A percentile compares a stretch with the other conserved stretches of the same genome.
Conservation (phyloP, 2,888 invertebrate genomes). For the Chaetogeoica ovagalla region DNA sequence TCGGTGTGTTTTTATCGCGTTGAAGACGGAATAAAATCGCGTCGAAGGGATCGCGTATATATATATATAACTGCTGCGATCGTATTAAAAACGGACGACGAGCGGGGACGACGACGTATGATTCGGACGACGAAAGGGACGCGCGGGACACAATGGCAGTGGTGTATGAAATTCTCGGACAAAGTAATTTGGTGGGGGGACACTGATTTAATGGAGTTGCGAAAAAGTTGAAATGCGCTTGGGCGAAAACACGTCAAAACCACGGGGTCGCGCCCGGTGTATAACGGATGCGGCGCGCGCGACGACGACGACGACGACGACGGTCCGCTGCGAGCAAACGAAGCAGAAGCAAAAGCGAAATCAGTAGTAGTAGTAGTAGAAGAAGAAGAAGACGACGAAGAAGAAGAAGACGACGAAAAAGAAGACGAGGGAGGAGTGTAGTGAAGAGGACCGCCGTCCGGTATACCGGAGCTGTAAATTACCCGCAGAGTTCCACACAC, state of each 20-base stretch:
- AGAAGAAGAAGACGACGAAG: too few species aligned
- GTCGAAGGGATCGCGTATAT: too few species aligned
- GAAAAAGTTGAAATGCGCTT: conserved; percentile 37
- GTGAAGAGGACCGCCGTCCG: conserved; percentile 21
- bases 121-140: too few species aligned
- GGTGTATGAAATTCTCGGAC: conserved; percentile 36
- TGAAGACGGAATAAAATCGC: too few species aligned
- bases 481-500: conserved; percentile 31
- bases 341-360: too few species aligned
- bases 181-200: conserved; percentile 8
- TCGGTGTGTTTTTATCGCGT: too few species aligned
- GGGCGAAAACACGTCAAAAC: conserved; percentile 52
- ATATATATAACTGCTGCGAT: too few species aligned
- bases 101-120: too few species aligned
- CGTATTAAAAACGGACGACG: too few species aligned
- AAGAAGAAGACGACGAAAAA: not conserved
- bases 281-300: not conserved
- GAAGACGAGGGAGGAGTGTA: not conserved
- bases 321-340: conserved; percentile 18
- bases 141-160: not conserved
- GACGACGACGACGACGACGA: not conserved
- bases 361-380: too few species aligned
- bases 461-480: conserved; percentile 48
- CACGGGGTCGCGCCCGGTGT: conserved; percentile 34
- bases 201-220: conserved; percentile 51